Evolutionary conservation across 2,888 invertebrate genomes (phyloP).

Genomic region (Troides aeacus): DNA sequence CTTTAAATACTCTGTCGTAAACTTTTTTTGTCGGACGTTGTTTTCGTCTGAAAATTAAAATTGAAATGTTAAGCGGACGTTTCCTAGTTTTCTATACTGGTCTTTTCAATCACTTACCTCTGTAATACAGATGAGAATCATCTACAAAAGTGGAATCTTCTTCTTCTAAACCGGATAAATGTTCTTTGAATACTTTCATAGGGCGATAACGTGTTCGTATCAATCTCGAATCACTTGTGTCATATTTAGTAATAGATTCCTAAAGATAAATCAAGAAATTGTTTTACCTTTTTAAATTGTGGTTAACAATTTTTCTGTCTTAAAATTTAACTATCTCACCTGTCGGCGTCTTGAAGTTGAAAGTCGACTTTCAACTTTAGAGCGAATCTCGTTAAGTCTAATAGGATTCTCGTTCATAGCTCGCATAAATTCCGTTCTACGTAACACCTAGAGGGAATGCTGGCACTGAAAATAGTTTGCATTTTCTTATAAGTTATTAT

Average conservation of each 20-base stretch:
- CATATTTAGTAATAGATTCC: conserved; percentile 65
- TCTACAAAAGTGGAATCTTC: conserved; percentile 70
- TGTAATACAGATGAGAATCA: conserved; percentile 71
- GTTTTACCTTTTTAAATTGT: not conserved
- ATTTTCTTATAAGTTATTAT: conserved; percentile 3
- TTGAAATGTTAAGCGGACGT: not conserved
- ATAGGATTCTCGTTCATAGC: conserved; percentile 61
- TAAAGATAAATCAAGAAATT: conserved; percentile 36
- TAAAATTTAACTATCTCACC: conserved; percentile 40
- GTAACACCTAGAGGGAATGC: conserved; percentile 49
- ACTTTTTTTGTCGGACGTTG: conserved; percentile 63
- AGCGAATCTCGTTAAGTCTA: conserved; percentile 50
- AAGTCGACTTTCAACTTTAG: conserved; percentile 51
- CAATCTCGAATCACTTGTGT: conserved; percentile 65
- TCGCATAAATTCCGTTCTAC: conserved; percentile 67
- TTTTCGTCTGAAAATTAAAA: conserved; percentile 53
- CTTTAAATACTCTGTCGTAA: conserved; percentile 62
- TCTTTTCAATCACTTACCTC: conserved; percentile 46
- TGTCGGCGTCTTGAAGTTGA: conserved; percentile 47
- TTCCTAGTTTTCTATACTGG: not conserved
- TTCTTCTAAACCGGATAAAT: conserved; percentile 61
- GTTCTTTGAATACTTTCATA: conserved; percentile 72
- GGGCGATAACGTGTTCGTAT: conserved; percentile 71
- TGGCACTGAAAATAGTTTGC: not conserved
- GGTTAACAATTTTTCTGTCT: not conserved